A percentile compares a stretch with the other conserved stretches of the same genome.
Conservation (phyloP, 2,888 invertebrate genomes). For the Dascillus cervinus region DNA sequence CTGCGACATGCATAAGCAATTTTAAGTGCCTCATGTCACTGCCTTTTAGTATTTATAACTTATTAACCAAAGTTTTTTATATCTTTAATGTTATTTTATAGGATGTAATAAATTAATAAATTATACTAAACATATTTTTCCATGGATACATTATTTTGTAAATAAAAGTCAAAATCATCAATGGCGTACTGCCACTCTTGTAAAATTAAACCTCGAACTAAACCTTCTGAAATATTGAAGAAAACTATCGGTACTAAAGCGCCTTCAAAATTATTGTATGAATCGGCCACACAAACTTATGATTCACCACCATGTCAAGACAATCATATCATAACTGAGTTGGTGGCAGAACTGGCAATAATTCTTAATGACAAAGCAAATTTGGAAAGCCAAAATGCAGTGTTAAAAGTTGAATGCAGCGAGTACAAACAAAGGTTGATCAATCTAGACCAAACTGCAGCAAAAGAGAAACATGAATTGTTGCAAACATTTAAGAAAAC, state of each 20-base stretch:
- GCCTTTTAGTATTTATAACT: too few relatives aligned
- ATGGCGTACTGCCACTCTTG: not conserved
- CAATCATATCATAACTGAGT: slow-evolving; percentile 13
- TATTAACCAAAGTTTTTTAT: too few relatives aligned
- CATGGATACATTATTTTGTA: not conserved
- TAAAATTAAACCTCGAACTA: slow-evolving; percentile 1
- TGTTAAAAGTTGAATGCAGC: slow-evolving; percentile 8
- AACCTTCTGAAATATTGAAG: not conserved
- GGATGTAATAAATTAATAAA: too few relatives aligned
- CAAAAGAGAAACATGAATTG: slow-evolving; percentile 7
- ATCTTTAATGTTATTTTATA: too few relatives aligned
- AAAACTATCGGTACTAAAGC: slow-evolving; percentile 1
- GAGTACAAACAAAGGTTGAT: slow-evolving; percentile 3
- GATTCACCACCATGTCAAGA: slow-evolving; percentile 6
- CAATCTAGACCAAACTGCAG: slow-evolving; percentile 2
- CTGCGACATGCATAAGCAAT: slow-evolving; percentile 35
- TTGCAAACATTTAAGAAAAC: slow-evolving; percentile 8
- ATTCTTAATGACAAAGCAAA: slow-evolving; percentile 17
- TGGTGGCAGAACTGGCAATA: slow-evolving; percentile 16
- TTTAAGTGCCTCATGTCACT: slow-evolving; percentile 5
- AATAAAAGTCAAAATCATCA: not conserved
- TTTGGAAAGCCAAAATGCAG: slow-evolving; percentile 13
- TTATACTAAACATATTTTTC: too few relatives aligned
- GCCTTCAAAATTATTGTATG: too few relatives aligned
- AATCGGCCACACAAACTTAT: too few relatives aligned